Evolutionary conservation across 2,888 invertebrate species (phyloP), one percentile per base, ranked within the genome.

Genomic region (Thymelicus sylvestris): DNA sequence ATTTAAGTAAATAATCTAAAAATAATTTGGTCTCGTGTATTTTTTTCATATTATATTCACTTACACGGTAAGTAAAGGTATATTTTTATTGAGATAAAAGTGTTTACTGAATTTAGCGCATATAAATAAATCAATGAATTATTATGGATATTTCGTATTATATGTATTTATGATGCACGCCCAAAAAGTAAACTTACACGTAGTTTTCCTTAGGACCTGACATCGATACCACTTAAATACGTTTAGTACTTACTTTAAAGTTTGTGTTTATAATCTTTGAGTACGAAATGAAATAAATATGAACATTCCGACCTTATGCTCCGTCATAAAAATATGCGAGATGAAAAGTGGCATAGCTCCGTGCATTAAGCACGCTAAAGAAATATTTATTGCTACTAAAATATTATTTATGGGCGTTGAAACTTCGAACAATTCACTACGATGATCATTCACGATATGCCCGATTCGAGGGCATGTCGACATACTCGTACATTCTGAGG

Each of bases 381-480:
- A 31, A 59, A 60, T 60, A 70, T 70, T 70, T 70, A 61, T 66
- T 60, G 66, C n/a, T 66, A 66, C 55, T 72, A 57, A 69, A 66
- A 66, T 60, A 59, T 48, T 50, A 72, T 63, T 64, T 67, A 72
- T 65, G 64, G 15, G 19, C 52, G 39, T 67, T 57, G 15, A 62
- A 66, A 62, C 65, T 48, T 41, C 47, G 31, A 66, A 60, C 67
- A 60, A 69, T 69, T 64, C 57, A 63, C 48, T 68, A 47, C 57
- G 64, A 69, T 69, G 63, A 63, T 64, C 69, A 59, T 64, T 69
- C 57, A 69, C 63, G 69, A 69, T 69, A 64, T 69, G 63, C 48
- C 48, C 63, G 57, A 64, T 69, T 69, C 57, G 68, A 67, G 67
- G 62, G 69, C 69, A 69, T 69, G 69, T 69, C 69, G 69, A 69